Conservation (phyloP, 2,113 vertebrate genomes). For the Takifugu flavidus region DNA sequence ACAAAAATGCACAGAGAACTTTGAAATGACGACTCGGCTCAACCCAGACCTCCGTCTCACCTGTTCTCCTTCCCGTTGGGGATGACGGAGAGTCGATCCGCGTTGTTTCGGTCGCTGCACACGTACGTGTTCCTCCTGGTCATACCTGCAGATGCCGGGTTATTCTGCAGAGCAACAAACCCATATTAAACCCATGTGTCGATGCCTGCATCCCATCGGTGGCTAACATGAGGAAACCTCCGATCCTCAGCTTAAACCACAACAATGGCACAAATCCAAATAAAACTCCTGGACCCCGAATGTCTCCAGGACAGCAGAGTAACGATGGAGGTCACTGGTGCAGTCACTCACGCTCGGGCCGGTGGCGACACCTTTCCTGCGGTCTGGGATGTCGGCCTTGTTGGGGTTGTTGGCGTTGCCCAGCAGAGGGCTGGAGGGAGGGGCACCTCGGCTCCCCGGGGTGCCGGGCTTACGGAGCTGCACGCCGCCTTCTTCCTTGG, state of each 20-base stretch:
- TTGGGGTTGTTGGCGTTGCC: constrained; percentile 96
- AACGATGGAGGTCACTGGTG: no score
- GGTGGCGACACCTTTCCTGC: constrained; percentile 85
- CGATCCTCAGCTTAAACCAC: no score
- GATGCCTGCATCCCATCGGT: not conserved
- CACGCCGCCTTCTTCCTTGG: constrained; percentile 84
- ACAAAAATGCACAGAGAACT: constrained; percentile 1
- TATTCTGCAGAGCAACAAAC: constrained; percentile 76
- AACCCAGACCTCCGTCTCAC: constrained; percentile 63
- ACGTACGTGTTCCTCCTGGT: constrained; percentile 95
- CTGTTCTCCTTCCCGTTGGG: constrained; percentile 98
- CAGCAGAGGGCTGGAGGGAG: constrained; percentile 89
- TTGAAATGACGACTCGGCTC: no score
- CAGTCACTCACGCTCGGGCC: constrained; percentile 84
- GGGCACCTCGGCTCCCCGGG: constrained; percentile 81
- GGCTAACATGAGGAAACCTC: no score
- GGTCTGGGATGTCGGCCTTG: constrained; percentile 96
- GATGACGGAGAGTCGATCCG: constrained; percentile 91
- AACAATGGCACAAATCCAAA: no score
- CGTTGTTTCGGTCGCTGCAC: constrained; percentile 89
- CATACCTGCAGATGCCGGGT: constrained; percentile 87
- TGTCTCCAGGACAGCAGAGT: no score
- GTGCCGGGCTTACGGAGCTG: constrained; percentile 82
- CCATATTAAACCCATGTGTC: not conserved
- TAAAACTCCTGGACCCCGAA: no score